Percentiles rank a stretch among this genome's conserved stretches.
phyloP scores from a whole-genome alignment of 2,888 invertebrate species.

The Siphlonurus alternatus region DNA sequence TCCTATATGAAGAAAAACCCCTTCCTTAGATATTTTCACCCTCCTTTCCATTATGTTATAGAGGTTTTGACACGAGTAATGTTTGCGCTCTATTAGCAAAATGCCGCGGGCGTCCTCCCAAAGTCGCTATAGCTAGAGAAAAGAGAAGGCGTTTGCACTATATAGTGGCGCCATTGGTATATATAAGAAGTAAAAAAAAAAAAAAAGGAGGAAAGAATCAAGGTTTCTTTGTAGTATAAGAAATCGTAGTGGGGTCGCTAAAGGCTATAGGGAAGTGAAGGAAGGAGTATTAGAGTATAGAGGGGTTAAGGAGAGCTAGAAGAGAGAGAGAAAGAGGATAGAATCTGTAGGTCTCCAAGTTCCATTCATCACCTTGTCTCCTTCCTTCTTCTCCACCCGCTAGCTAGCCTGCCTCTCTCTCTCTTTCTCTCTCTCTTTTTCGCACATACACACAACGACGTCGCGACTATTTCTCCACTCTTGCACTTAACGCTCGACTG shows the following conservation, averaged over 20 bases:
- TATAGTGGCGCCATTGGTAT: no score
- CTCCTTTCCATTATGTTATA: no score
- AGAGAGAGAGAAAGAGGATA: conserved; percentile 14
- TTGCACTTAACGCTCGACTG: neutral
- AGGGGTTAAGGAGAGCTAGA: no score
- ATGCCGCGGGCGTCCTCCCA: neutral
- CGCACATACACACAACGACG: conserved; percentile 7
- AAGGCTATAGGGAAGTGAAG: neutral
- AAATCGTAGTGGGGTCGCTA: neutral
- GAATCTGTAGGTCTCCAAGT: conserved; percentile 15
- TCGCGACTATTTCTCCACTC: neutral
- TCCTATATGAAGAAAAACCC: no score
- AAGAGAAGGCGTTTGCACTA: neutral
- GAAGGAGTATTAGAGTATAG: neutral
- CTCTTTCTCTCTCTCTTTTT: conserved; percentile 8
- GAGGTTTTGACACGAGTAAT: neutral
- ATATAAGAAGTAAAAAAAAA: no score
- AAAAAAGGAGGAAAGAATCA: no score
- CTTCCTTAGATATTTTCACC: neutral
- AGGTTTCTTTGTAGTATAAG: neutral
- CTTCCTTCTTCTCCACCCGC: conserved; percentile 7
- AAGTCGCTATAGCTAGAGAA: neutral
- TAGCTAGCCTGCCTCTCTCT: conserved; percentile 1
- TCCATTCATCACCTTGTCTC: conserved; percentile 7
- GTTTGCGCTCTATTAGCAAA: neutral